Evolutionary conservation across 2,113 vertebrate genomes (phyloP).

Genomic region (Patagioenas fasciata): DNA sequence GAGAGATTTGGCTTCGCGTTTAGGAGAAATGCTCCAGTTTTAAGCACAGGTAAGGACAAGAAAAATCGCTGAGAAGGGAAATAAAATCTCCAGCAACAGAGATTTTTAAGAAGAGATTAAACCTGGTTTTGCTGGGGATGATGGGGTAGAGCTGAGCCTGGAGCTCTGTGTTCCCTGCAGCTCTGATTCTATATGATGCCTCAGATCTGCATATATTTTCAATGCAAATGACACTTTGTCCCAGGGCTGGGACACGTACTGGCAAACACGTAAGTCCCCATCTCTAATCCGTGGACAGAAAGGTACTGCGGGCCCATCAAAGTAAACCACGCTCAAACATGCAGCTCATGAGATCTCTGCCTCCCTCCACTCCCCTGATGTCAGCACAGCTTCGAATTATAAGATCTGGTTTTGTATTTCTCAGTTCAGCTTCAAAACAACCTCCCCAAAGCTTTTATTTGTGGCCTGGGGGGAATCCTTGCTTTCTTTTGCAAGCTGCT

Average conservation of each 20-base stretch:
- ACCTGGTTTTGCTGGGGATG: rapidly evolving
- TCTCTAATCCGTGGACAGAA: background rate
- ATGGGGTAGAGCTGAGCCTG: background rate
- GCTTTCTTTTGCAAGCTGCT: background rate
- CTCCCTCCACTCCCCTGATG: background rate
- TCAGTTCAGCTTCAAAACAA: background rate
- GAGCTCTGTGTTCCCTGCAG: background rate
- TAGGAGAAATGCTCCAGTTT: background rate
- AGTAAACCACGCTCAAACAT: background rate
- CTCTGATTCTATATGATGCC: background rate
- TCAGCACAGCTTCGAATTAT: background rate
- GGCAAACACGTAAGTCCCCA: background rate
- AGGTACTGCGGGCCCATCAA: background rate
- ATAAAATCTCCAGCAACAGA: background rate
- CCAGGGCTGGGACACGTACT: background rate
- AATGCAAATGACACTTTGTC: background rate
- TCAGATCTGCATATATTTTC: rapidly evolving
- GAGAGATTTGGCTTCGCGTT: background rate
- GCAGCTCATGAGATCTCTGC: rapidly evolving
- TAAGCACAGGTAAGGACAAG: background rate
- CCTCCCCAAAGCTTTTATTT: background rate
- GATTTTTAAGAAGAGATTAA: background rate
- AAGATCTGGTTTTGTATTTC: background rate
- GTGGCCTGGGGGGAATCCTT: background rate
- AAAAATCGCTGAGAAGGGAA: background rate